Conservation (phyloP, 2,888 invertebrate genomes). For the Halictus quadricinctus region DNA sequence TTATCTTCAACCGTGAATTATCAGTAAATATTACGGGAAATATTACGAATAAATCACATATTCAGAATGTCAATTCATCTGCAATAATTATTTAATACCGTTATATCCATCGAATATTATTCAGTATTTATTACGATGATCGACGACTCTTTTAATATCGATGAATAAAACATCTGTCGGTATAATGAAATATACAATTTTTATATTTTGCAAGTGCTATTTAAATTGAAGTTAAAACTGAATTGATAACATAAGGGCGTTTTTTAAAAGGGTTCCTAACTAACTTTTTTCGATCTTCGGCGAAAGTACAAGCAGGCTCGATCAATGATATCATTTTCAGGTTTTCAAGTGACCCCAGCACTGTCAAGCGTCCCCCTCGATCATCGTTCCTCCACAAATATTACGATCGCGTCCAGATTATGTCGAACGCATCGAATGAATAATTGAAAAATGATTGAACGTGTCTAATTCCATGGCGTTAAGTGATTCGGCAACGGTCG, state of each 20-base stretch:
- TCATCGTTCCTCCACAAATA: background rate
- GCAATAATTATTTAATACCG: no score
- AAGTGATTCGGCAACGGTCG: background rate
- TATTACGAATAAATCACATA: no score
- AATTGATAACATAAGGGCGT: no score
- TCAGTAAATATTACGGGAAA: no score
- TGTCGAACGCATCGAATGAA: background rate
- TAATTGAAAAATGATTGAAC: conserved; percentile 8
- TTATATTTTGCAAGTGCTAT: background rate
- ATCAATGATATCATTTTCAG: background rate
- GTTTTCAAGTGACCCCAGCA: background rate
- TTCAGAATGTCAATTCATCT: no score
- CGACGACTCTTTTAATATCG: no score
- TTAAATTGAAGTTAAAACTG: background rate
- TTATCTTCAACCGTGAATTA: no score
- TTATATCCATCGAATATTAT: no score
- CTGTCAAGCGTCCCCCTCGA: background rate
- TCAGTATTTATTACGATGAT: no score
- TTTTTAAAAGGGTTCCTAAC: background rate
- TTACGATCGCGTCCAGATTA: background rate
- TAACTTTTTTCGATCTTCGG: background rate
- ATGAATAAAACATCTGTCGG: no score
- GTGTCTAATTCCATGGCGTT: background rate
- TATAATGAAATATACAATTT: background rate
- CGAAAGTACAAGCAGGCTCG: background rate